These are phyloP conservation scores for Coenobita brevimanus DNA, from an alignment of 1,140 invertebrate genomes.

Conservation along the genomic window DNA sequence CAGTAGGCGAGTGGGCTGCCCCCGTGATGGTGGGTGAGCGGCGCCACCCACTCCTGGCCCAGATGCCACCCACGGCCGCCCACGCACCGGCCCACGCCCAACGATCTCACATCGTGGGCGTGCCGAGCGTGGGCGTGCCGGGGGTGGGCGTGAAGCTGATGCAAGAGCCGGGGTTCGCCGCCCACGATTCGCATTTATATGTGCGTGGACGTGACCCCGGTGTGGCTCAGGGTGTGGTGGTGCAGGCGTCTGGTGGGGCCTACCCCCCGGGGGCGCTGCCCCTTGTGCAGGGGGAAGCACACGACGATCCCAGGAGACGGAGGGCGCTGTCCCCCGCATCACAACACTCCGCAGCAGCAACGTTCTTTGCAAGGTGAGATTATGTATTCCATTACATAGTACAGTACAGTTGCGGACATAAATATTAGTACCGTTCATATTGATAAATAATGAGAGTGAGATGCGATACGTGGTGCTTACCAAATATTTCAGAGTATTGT, in stretches of 20 bases:
- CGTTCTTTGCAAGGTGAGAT: constrained; percentile 58
- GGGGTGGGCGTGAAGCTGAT: constrained; percentile 58
- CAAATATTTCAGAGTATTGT: too few species aligned
- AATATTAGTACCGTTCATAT: too few species aligned
- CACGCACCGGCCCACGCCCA: constrained; percentile 41
- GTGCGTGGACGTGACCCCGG: not conserved
- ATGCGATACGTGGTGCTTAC: too few species aligned
- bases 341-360: constrained; percentile 47
- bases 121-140: constrained; percentile 51
- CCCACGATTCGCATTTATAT: constrained; percentile 57
- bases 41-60: constrained; percentile 55
- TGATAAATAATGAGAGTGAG: too few species aligned
- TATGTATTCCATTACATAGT: too few species aligned
- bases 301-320: constrained; percentile 43
- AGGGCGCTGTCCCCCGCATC: constrained; percentile 55
- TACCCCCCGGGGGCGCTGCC: constrained; percentile 1
- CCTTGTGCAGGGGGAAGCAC: not conserved
- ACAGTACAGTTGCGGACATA: too few species aligned
- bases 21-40: constrained; percentile 41
- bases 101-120: constrained; percentile 47
- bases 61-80: constrained; percentile 43
- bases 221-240: not conserved
- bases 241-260: not conserved
- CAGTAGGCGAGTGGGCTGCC: constrained; percentile 50
- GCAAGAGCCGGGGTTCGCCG: constrained; percentile 59